phyloP scores from a whole-genome alignment of 2,888 invertebrate species.

The Philereme vetulata region DNA sequence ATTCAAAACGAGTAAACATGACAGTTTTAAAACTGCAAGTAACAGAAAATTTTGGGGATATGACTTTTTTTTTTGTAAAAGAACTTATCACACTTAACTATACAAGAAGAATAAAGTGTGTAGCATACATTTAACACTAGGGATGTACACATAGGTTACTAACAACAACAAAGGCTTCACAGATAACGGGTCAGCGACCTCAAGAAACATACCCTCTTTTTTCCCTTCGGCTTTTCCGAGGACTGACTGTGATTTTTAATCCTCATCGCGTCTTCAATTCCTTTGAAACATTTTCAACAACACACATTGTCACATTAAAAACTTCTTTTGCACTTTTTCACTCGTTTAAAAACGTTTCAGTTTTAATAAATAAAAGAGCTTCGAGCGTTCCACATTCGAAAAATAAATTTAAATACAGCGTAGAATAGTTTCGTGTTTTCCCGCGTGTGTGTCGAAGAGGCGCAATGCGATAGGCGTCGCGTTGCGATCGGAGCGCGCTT shows the following conservation, averaged over 20 bases:
- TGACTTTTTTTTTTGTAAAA: too few relatives aligned
- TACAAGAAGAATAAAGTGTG: too few relatives aligned
- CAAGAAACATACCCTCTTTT: slow-evolving; percentile 66
- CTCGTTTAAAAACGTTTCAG: slow-evolving; percentile 6
- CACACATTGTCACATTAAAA: slow-evolving; percentile 35
- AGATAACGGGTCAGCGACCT: slow-evolving; percentile 31
- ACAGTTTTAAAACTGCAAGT: too few relatives aligned
- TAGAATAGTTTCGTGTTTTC: slow-evolving; percentile 45
- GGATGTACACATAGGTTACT: neutral
- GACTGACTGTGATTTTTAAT: slow-evolving; percentile 57
- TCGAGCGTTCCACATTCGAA: neutral
- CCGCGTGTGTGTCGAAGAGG: slow-evolving; percentile 39
- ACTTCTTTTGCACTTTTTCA: slow-evolving; percentile 26
- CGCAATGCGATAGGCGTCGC: slow-evolving; percentile 65
- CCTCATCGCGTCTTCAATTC: slow-evolving; percentile 51
- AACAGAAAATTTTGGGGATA: too few relatives aligned
- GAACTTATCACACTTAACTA: too few relatives aligned
- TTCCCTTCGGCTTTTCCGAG: slow-evolving; percentile 66
- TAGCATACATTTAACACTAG: too few relatives aligned
- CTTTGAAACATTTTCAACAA: slow-evolving; percentile 28
- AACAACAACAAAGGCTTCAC: slow-evolving; percentile 15
- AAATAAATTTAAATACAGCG: slow-evolving; percentile 22
- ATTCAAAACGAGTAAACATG: too few relatives aligned
- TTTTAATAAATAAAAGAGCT: slow-evolving; percentile 27
- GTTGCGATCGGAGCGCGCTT: slow-evolving; percentile 60